Conservation (phyloP, 1,140 invertebrate genomes). For the Cotesia glomerata region DNA sequence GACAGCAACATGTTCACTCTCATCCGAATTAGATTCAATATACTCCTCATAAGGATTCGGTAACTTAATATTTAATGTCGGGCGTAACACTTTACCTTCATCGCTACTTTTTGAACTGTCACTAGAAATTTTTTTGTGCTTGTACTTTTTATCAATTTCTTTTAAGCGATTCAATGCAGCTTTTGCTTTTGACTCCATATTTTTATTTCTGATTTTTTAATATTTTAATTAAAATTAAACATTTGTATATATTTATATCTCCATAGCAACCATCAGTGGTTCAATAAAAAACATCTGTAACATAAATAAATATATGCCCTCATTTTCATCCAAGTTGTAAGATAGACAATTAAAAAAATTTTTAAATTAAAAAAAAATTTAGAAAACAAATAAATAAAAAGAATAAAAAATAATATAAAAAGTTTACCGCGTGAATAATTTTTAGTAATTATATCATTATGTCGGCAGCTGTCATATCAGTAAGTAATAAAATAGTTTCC, state of each 20-base stretch:
- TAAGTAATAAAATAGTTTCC: background rate
- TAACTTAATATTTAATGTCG: constrained; percentile 38
- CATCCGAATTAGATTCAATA: constrained; percentile 12
- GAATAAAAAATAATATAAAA: too few relatives aligned
- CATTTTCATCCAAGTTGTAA: too few relatives aligned
- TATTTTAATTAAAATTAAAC: background rate
- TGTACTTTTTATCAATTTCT: constrained; percentile 55
- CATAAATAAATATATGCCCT: too few relatives aligned
- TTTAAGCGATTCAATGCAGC: constrained; percentile 45
- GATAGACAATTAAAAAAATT: too few relatives aligned
- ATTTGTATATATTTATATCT: background rate
- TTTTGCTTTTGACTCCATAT: constrained; percentile 46
- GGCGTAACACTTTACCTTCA: constrained; percentile 12
- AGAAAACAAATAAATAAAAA: too few relatives aligned
- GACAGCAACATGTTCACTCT: background rate
- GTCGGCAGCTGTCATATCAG: background rate
- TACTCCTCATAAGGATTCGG: constrained; percentile 34
- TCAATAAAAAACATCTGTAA: too few relatives aligned
- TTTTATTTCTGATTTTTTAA: constrained; percentile 25
- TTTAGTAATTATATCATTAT: too few relatives aligned
- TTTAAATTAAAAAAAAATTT: too few relatives aligned
- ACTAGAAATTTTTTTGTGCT: constrained; percentile 36
- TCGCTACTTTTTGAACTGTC: constrained; percentile 22
- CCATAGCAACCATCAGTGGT: too few relatives aligned
- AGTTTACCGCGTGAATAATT: too few relatives aligned